Evolutionary conservation across 2,888 invertebrate genomes (phyloP).

Genomic region (Meteorus cinctellus): DNA sequence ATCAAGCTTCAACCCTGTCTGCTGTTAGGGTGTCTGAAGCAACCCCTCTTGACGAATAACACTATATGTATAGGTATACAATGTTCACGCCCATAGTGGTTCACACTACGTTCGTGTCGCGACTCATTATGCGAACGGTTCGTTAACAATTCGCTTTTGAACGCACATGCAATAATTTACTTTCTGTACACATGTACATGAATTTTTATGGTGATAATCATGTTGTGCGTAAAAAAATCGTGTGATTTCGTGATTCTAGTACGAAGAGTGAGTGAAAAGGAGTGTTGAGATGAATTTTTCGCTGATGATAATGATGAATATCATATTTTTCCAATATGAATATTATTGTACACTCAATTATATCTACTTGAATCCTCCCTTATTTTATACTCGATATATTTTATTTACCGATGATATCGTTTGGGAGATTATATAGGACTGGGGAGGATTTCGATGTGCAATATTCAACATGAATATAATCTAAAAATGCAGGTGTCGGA

Average conservation of each 20-base stretch:
- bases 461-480: too few species aligned
- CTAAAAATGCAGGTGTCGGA: too few species aligned
- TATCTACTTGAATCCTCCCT: too few species aligned
- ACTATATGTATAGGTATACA: background rate
- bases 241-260: background rate
- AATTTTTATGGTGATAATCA: background rate
- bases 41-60: slow-evolving; percentile 57
- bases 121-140: slow-evolving; percentile 66
- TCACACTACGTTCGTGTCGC: slow-evolving; percentile 62
- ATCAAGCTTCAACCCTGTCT: slow-evolving; percentile 59
- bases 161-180: slow-evolving; percentile 18
- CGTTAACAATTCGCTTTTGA: slow-evolving; percentile 58
- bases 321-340: background rate
- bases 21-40: slow-evolving; percentile 67
- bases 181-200: slow-evolving; percentile 8
- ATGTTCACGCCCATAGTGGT: slow-evolving; percentile 10
- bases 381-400: too few species aligned
- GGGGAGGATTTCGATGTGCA: too few species aligned
- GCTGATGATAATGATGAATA: background rate
- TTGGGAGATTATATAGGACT: too few species aligned
- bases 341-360: too few species aligned
- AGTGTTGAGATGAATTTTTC: background rate
- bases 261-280: background rate
- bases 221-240: background rate
- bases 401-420: too few species aligned